Evolutionary conservation across 2,888 invertebrate genomes (phyloP), one percentile per base, ranked within the genome.

Genomic region (Xestoiulus laeticollis): DNA sequence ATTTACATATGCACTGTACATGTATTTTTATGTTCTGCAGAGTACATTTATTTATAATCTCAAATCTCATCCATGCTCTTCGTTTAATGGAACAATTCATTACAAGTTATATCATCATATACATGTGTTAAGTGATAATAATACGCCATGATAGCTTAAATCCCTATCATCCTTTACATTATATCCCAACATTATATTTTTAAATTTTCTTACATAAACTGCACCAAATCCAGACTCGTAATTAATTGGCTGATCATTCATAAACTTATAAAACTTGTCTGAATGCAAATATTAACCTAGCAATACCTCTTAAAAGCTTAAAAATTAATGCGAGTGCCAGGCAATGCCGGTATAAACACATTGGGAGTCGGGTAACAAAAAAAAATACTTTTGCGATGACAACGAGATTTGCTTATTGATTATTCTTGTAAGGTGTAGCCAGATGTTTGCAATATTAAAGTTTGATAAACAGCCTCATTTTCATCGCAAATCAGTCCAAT

Each of bases 381-480:
- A 68, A 68, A 68, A 68, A 68, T 68, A 68, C 68, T 26, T 26
- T 1, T 68, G 68, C 68, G 68, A 68, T 68, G 68, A 68, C 68
- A 68, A 26, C 68, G 68, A 68, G 1, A 68, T 68, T 68, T 68
- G 26, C 26, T 22, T 68, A 68, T 68, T 8, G 68, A 68, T 68
- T 68, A 68, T 68, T 26, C 12, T 68, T 26, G 3, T 12, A 8
- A 68, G 68, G 68, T 68, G 68, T 26, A 26, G 10, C 68, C 68
- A 68, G 68, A 68, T 68, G 68, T 26, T 68, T 22, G 68, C 68
- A 8, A 26, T 68, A 68, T 68, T 68, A 68, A 68, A 68, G 68
- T 22, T 68, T 68, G 68, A 68, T 68, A 68, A 68, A 68, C 22
- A 26, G 68, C 26, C 68, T 68, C 68, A 68, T 68, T 68, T 68